phyloP scores from a whole-genome alignment of 2,888 invertebrate genomes.

The Byasa hedistus region DNA sequence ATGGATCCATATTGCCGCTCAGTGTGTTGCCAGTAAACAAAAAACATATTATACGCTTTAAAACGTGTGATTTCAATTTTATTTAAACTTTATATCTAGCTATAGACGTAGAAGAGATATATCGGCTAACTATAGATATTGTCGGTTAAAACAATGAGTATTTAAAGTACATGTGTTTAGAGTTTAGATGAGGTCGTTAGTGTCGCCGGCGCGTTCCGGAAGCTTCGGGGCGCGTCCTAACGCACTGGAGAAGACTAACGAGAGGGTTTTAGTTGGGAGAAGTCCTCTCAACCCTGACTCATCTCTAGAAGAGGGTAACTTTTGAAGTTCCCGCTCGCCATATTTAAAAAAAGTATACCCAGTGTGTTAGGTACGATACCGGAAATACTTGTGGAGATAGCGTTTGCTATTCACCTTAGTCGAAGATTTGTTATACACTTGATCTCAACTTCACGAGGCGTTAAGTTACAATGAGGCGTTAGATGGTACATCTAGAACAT shows the following conservation, averaged over 20 bases:
- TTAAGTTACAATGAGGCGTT: no score
- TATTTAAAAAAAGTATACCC: background rate
- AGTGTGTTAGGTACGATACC: background rate
- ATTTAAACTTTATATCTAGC: background rate
- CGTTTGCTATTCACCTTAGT: background rate
- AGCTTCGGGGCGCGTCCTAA: no score
- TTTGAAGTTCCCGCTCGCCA: no score
- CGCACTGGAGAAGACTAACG: no score
- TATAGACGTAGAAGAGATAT: background rate
- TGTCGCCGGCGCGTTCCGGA: background rate
- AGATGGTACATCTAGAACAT: no score
- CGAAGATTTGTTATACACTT: no score
- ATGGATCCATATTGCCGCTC: background rate
- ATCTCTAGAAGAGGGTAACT: no score
- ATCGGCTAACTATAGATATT: background rate
- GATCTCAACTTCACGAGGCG: no score
- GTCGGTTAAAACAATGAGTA: background rate
- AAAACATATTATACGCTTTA: background rate
- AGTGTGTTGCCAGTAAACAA: constrained; percentile 7
- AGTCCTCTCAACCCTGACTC: no score
- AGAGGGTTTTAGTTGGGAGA: no score
- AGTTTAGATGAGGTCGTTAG: background rate
- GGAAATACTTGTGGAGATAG: background rate
- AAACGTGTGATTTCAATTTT: background rate
- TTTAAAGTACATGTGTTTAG: background rate